Evolutionary conservation across 2,888 invertebrate genomes (phyloP), one percentile per base, ranked within the genome.

Genomic region (Pocota personata): DNA sequence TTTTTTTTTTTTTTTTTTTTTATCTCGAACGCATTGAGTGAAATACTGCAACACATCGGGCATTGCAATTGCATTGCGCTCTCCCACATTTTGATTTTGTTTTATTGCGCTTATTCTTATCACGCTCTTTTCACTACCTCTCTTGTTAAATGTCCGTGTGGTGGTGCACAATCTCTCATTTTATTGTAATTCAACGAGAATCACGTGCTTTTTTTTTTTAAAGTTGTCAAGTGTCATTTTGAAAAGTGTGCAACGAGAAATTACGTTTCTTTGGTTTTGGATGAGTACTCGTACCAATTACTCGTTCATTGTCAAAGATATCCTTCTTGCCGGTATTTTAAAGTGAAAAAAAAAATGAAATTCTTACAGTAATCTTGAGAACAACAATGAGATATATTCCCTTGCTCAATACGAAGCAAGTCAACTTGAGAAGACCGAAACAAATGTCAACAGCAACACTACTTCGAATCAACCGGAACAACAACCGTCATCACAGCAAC

Each of bases 361-460:
- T 89, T 89, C 88, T 92, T 92, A 86, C 91, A 93, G 93, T 91
- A 91, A 92, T 89, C 91, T 93, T 91, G 93, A 93, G 89, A 92
- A 92, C 89, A 90, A 92, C 90, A 89, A 92, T 92, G 93, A 92
- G 90, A 92, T 93, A 89, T 93, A 92, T 90, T 92, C 92, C 88
- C 91, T 91, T 90, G 91, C 90, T 88, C 93, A 93, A 91, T 91
- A 91, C 90, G 92, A 92, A 90, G 93, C 92, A 90, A 90, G 89
- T 88, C 88, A 90, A 89, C 82, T 89, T 62, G 88, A 89, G 82
- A 89, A 88, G 71, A 84, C 62, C 71, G 86, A 88, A 67, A 72
- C 77, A 40, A 82, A 48, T 71, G 64, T 46, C 69, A 87, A 77
- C 72, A 80, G 73, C 82, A 88, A 80, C 64, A 19, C 14, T 16